A percentile compares a stretch with the other conserved stretches of the same genome.
Evolutionary conservation across 2,113 vertebrate species (phyloP).

Genomic region (Eonycteris spelaea): DNA sequence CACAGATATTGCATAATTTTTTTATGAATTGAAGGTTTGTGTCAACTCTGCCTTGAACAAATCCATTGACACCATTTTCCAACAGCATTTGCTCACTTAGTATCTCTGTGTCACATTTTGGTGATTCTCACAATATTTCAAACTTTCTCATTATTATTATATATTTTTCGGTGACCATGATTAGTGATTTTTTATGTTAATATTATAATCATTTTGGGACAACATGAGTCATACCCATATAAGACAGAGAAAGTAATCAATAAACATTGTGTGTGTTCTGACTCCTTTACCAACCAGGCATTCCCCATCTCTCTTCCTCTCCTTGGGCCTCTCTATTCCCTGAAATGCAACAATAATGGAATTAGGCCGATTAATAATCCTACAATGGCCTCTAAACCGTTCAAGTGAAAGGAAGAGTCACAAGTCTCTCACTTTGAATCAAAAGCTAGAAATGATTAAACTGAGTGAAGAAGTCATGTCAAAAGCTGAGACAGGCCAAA

Average conservation of each 20-base stretch:
- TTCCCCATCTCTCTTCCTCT: too few relatives aligned
- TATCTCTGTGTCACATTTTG: background rate
- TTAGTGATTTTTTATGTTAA: background rate
- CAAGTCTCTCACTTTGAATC: background rate
- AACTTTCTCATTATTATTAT: background rate
- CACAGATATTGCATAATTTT: background rate
- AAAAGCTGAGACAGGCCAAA: too few relatives aligned
- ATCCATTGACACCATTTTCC: background rate
- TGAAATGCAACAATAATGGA: background rate
- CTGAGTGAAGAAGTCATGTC: background rate
- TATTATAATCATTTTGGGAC: background rate
- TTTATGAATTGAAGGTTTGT: background rate
- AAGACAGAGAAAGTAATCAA: background rate
- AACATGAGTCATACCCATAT: too few relatives aligned
- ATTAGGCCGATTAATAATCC: background rate
- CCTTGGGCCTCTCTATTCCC: background rate
- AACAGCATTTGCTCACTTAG: background rate
- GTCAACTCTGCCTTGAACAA: background rate
- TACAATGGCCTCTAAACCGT: background rate
- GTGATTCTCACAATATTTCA: background rate
- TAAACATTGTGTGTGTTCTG: too few relatives aligned
- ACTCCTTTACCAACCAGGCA: background rate
- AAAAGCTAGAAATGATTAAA: background rate
- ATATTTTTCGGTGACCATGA: background rate
- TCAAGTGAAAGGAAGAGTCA: background rate